Percentiles rank a stretch among this genome's conserved stretches.
phyloP scores from a whole-genome alignment of 2,797 vertebrate genomes.

The Micrastur ruficollis region DNA sequence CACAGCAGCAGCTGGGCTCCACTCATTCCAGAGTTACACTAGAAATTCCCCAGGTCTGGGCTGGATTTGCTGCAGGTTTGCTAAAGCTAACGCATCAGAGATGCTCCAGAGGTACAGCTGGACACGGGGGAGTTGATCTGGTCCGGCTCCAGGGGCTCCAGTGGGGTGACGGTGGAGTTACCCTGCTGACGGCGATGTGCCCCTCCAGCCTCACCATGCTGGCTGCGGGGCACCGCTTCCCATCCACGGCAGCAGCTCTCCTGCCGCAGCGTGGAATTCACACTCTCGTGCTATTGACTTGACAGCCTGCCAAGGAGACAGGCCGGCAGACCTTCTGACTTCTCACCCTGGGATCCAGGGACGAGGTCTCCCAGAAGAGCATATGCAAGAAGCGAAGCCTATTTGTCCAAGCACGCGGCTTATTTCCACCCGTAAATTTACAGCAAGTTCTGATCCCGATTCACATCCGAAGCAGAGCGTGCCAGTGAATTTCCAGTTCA shows the following conservation, averaged over 20 bases:
- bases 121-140: background rate
- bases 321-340: background rate
- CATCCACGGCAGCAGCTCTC: background rate
- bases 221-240: background rate
- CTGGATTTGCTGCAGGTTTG: background rate
- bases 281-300: background rate
- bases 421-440: background rate
- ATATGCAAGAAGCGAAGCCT: background rate
- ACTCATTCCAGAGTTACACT: background rate
- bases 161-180: background rate
- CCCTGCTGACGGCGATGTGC: background rate
- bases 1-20: background rate
- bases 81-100: background rate
- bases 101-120: background rate
- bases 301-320: background rate
- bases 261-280: background rate
- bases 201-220: background rate
- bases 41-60: background rate
- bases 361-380: background rate
- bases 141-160: background rate
- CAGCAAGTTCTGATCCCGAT: background rate
- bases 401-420: conserved; percentile 3
- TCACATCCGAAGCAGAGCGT: background rate
- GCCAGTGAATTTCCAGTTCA: background rate
- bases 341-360: background rate